Evolutionary conservation across 2,888 invertebrate genomes (phyloP).

Genomic region (Eurois occulta): DNA sequence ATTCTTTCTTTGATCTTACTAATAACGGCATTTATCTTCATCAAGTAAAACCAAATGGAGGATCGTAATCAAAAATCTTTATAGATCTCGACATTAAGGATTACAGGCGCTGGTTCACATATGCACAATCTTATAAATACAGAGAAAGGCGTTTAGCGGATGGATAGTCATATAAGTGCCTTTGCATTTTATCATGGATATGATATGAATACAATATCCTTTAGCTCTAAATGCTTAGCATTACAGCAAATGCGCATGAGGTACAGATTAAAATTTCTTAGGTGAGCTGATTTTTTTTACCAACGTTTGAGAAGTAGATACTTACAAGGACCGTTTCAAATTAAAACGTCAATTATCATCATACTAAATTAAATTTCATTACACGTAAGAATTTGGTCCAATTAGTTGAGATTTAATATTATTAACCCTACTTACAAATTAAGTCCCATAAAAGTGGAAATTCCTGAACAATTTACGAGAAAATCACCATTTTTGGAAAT

Average conservation of each 20-base stretch:
- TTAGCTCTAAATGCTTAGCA: not conserved
- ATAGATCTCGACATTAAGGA: too few species aligned
- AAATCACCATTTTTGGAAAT: conserved; percentile 14
- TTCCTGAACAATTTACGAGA: not conserved
- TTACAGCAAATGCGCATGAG: not conserved
- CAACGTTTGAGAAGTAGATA: not conserved
- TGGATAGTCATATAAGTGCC: not conserved
- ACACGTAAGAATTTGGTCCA: not conserved
- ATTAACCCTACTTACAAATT: conserved; percentile 15
- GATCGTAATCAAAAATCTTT: too few species aligned
- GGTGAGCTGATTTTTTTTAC: not conserved
- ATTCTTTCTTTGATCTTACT: not conserved
- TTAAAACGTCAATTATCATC: not conserved
- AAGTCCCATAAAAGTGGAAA: conserved; percentile 15
- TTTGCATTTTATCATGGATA: not conserved
- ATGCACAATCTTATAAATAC: too few species aligned
- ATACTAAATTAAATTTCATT: conserved; percentile 19
- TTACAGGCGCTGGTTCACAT: too few species aligned
- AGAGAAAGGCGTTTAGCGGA: not conserved
- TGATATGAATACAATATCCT: not conserved
- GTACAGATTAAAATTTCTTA: not conserved
- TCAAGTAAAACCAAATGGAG: not conserved
- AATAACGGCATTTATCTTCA: not conserved
- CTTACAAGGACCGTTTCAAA: not conserved
- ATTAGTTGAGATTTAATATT: conserved; percentile 2